Evolutionary conservation across 2,113 vertebrate species (phyloP).

Genomic region (Platichthys stellatus): DNA sequence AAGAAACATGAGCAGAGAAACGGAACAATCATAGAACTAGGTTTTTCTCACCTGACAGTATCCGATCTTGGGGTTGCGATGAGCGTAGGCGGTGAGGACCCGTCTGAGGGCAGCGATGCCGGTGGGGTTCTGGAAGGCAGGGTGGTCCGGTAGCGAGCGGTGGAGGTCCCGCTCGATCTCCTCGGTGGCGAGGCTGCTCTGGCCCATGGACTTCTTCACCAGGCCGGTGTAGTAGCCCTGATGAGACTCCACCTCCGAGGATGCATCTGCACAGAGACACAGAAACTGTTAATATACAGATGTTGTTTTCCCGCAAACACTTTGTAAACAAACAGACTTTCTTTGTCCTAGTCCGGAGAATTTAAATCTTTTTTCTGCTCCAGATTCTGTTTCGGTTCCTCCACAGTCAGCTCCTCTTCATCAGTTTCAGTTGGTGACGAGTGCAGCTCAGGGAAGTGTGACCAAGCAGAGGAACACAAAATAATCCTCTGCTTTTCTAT

Average conservation of each 20-base stretch:
- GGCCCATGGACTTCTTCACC: slow-evolving; percentile 91
- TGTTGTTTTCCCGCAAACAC: background rate
- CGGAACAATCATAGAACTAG: slow-evolving; percentile 42
- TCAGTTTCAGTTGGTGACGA: background rate
- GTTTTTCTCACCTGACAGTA: slow-evolving; percentile 91
- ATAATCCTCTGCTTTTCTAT: too few species aligned
- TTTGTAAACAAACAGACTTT: background rate
- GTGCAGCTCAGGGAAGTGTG: slow-evolving; percentile 26
- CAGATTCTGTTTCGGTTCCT: slow-evolving; percentile 4
- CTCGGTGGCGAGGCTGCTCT: slow-evolving; percentile 87
- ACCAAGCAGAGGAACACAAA: too few species aligned
- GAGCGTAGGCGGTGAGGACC: slow-evolving; percentile 93
- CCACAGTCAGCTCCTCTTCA: background rate
- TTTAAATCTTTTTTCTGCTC: background rate
- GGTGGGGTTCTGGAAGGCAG: slow-evolving; percentile 92
- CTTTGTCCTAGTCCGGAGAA: background rate
- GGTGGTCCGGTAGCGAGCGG: slow-evolving; percentile 95
- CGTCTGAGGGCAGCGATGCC: slow-evolving; percentile 92
- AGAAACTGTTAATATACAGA: background rate
- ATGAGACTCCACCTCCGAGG: slow-evolving; percentile 85
- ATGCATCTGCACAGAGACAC: slow-evolving; percentile 79
- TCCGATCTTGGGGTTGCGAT: slow-evolving; percentile 96
- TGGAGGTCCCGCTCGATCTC: slow-evolving; percentile 97
- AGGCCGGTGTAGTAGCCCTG: slow-evolving; percentile 87
- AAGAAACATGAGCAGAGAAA: too few species aligned